Conservation (phyloP, 2,113 vertebrate genomes). For the Todiramphus chloris region DNA sequence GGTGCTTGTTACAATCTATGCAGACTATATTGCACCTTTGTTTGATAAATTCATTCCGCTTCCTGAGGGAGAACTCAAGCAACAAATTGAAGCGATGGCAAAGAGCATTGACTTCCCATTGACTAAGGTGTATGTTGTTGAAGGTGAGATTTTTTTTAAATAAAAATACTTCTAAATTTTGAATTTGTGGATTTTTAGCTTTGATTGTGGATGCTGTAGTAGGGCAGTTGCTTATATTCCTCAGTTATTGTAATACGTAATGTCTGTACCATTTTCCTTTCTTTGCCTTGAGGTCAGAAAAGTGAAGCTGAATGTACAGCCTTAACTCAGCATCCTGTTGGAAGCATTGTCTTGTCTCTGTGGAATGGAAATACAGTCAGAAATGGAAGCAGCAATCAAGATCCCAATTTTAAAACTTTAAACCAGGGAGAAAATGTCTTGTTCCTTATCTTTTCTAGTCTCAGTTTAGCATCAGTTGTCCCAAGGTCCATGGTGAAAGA, state of each 20-base stretch:
- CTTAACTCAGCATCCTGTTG: neutral
- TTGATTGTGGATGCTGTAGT: neutral
- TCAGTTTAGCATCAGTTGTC: neutral
- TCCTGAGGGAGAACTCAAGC: constrained; percentile 93
- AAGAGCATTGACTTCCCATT: constrained; percentile 93
- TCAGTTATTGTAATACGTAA: neutral
- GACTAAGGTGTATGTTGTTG: constrained; percentile 97
- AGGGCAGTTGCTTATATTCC: neutral
- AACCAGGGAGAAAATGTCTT: neutral
- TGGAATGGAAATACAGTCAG: neutral
- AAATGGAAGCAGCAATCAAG: neutral
- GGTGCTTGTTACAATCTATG: constrained; percentile 99
- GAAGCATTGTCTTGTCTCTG: neutral
- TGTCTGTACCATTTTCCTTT: neutral
- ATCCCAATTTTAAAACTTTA: neutral
- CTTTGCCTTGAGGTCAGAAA: neutral
- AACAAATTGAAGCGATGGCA: constrained; percentile 92
- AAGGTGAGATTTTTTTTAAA: constrained; percentile 80
- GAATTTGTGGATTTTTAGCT: neutral
- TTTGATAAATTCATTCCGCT: constrained; percentile 98
- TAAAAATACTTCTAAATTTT: neutral
- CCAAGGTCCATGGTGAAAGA: neutral
- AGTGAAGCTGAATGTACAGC: neutral
- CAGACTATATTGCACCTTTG: constrained; percentile 96
- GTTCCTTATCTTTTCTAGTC: neutral